Evolutionary conservation across 2,113 vertebrate genomes (phyloP).

Genomic region (Rallus limicola): DNA sequence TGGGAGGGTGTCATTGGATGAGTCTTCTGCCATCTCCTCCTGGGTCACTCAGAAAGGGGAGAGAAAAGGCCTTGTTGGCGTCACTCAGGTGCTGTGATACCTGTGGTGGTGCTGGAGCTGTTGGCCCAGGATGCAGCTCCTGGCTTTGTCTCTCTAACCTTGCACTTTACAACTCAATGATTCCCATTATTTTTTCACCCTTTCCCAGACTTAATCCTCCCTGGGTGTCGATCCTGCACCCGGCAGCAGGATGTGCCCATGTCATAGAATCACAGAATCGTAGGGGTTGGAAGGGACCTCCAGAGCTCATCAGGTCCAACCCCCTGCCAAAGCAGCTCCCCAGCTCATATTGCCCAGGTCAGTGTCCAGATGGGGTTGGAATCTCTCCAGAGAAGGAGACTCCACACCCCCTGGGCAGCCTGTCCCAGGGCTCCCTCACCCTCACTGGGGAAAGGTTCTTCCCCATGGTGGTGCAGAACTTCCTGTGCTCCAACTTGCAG

Average conservation of each 20-base stretch:
- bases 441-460: no score
- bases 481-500: no score
- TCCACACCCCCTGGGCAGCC: no score
- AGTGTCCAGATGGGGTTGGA: no score
- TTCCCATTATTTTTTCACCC: not conserved
- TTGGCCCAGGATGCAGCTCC: not conserved
- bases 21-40: not conserved
- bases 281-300: no score
- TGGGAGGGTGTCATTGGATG: not conserved
- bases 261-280: no score
- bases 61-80: not conserved
- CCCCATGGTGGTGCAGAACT: no score
- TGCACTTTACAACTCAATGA: not conserved
- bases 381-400: no score
- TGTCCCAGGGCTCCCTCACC: no score
- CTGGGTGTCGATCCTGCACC: not conserved
- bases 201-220: not conserved
- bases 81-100: not conserved
- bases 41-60: not conserved
- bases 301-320: no score
- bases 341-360: no score
- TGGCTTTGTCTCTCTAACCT: not conserved
- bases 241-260: fast-evolving
- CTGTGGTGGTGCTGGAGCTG: not conserved
- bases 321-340: no score